phyloP scores from a whole-genome alignment of 2,113 vertebrate species.

The Acrocephalus kingi region DNA sequence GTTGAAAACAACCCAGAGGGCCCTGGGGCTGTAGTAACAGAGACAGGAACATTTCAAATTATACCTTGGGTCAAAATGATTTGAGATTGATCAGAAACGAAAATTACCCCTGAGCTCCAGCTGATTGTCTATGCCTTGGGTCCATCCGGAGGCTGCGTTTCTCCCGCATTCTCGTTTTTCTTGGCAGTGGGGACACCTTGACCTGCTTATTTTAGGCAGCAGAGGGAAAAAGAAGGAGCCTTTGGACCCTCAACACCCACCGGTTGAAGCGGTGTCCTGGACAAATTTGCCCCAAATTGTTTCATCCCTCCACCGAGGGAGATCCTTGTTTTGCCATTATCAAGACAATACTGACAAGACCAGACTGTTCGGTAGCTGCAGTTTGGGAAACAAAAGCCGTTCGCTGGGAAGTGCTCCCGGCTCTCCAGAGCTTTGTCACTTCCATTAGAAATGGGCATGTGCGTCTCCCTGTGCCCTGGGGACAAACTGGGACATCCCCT shows the following conservation, averaged over 20 bases:
- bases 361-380: not conserved
- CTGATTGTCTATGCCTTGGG: constrained; percentile 50
- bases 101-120: constrained; percentile 54
- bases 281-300: fast-evolving
- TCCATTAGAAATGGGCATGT: fast-evolving
- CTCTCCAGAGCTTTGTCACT: not conserved
- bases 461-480: not conserved
- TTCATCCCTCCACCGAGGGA: not conserved
- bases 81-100: constrained; percentile 65
- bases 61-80: constrained; percentile 69
- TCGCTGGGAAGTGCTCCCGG: fast-evolving
- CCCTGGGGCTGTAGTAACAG: constrained; percentile 52
- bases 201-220: not conserved
- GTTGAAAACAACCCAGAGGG: not conserved
- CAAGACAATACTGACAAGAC: not conserved
- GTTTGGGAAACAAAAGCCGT: not conserved
- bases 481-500: not conserved
- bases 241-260: not conserved
- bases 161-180: not conserved
- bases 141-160: constrained; percentile 39
- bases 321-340: not conserved
- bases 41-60: constrained; percentile 64
- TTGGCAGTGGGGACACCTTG: not conserved
- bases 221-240: not conserved
- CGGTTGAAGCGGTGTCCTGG: not conserved